Evolutionary conservation across 2,113 vertebrate genomes (phyloP).

Genomic region (Chunga burmeisteri): DNA sequence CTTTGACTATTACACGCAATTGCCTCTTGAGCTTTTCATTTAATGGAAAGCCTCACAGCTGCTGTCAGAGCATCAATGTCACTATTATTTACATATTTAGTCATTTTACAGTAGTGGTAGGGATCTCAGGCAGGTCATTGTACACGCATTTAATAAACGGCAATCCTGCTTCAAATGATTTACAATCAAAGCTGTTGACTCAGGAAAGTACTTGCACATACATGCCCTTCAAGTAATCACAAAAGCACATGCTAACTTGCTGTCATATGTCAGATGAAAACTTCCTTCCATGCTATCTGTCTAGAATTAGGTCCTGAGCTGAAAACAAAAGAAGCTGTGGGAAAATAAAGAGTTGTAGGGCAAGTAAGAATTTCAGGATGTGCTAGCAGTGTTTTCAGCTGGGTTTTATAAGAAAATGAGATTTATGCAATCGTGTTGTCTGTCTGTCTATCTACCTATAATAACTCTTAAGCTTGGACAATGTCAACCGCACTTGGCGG

Average conservation of each 20-base stretch:
- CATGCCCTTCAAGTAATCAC: not conserved
- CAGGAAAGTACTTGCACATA: conserved; percentile 6
- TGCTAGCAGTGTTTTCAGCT: not conserved
- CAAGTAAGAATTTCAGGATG: not conserved
- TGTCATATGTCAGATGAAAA: not conserved
- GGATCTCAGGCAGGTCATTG: conserved; percentile 6
- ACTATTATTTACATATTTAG: conserved; percentile 58
- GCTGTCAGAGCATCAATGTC: conserved; percentile 13
- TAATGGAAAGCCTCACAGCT: conserved; percentile 33
- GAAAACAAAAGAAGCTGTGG: not conserved
- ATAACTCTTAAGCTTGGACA: not conserved
- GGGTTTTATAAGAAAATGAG: not conserved
- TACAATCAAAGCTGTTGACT: conserved; percentile 24
- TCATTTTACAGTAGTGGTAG: conserved; percentile 11
- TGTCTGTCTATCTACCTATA: not conserved
- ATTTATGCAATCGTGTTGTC: not conserved
- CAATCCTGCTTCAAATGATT: conserved; percentile 20
- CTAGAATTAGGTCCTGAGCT: not conserved
- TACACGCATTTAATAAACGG: conserved; percentile 12
- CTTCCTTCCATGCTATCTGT: not conserved
- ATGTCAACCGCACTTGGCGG: not conserved
- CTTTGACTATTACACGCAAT: not conserved
- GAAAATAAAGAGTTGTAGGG: not conserved
- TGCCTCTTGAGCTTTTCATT: conserved; percentile 41
- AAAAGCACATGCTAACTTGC: not conserved